Evolutionary conservation across 2,797 vertebrate genomes (phyloP), one percentile per base, ranked within the genome.

Genomic region (Benthosema pterotum): DNA sequence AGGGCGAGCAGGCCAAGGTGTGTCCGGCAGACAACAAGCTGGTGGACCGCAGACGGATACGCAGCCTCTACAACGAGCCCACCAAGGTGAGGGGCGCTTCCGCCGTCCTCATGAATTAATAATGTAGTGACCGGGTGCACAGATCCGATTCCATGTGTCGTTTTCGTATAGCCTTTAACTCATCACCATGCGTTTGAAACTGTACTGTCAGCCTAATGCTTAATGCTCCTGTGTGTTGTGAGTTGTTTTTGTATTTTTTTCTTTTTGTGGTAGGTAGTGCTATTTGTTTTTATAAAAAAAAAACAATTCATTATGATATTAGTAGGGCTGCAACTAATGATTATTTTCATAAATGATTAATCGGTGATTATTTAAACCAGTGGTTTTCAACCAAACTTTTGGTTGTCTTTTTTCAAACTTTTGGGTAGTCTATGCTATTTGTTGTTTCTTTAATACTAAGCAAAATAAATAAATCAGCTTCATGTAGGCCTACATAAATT

Each of bases 1-100:
- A 94, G 82, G 97, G 96, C n/a, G 96, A 98, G 85, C 92, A 94
- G 85, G 94, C 80, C 60, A 96, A 96, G 77, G 92, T 88, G 42
- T 85, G 79, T 15, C 74, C 92, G 14, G 78, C 86, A 0, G 96
- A 99, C 82, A 98, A 97, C 89, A 99, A 98, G 87, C 69, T 89
- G 75, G 63, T 89, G 46, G 98, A 99, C 3, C 95, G 95, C 83
- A 90, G 98, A 69, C 95, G 97, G 90, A 96, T 99, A 96, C 96
- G 98, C 84, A 99, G 95, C 83, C 93, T 99, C 74, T 99, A 99
- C 87, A 98, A 88, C 90, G 97, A 98, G 56, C 51, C 90, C 0
- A 65, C 89, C 77, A 98, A 98, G 96, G 98, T 99, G 87, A 93
- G 93, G 25, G 45, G 18, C n/a, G 0, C 7, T 18, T 16, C 18